Base-by-base conservation (phyloP, 2,888 invertebrate species). In the Himalopsyche japonica region DNA sequence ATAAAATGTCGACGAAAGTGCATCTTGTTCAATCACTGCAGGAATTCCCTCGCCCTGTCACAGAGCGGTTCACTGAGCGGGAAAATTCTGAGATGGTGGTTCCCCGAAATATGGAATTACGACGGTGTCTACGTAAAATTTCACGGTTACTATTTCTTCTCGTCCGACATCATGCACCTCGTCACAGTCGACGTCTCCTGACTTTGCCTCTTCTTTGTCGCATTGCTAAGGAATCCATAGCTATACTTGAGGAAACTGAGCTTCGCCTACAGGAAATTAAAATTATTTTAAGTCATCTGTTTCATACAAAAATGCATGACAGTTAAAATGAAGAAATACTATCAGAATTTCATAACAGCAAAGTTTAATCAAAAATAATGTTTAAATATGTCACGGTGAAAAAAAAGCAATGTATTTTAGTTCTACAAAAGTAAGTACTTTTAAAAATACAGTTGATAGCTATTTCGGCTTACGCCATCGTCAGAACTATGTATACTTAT, bases 61-160 rank as follows among this genome's bases (percentile, higher is more conserved):
- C 57, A 57, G 20, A 8, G 57, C 24, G 57, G 57, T 57, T 57
- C 20, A 57, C 57, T 5, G 20, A 57, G 20, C 76, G 27, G 8
- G 27, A 34, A n/a, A 34, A 43, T 43, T 2, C 43, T 15, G 32
- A 34, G 76, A n/a, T 32, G 79, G 43, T 20, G 20, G 43, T 76
- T 30, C 76, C 57, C 20, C 70, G 81, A 81, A 70, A 81, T 70
- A 34, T 81, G 64, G 32, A 64, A 76, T 76, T 76, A n/a, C 76
- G 57, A 57, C 32, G 30, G 30, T 79, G 79, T 49, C 48, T 32
- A 82, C 85, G 77, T 77, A 49, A 83, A 81, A 82, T 82, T 84
- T 86, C 84, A 86, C 86, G 86, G 84, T 84, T 81, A 82, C 86
- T 84, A 84, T 86, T 84, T 82, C 86, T 86, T 81, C 82, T 57